Base-by-base conservation (phyloP, 1,140 invertebrate genomes). In the Drosophila micromelanica region DNA sequence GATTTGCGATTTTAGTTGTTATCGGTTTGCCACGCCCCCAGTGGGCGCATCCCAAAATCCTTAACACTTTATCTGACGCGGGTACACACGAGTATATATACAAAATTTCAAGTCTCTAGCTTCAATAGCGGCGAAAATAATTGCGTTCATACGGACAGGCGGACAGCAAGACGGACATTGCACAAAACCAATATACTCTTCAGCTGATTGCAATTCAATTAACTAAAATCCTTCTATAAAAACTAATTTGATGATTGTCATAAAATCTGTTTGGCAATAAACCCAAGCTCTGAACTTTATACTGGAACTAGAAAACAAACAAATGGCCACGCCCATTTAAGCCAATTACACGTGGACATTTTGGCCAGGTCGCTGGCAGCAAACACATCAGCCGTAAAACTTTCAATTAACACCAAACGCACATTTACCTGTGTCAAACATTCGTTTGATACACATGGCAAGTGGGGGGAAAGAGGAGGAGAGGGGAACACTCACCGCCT, bases 331-430 rank as follows among this genome's bases (percentile, higher is more conserved):
- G 60, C 68, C 65, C 65, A 70, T 38, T 76, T 78, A 75, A 75
- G 61, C 60, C 67, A 64, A 75, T 78, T 72, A 59, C 65, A 76
- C 56, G 70, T 57, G 57, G 42, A 43, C 35, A 73, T 35, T 35
- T 69, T 49, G 63, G 20, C 20, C 54, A 45, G 61, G n/a, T 54
- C 9, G 23, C 12, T 35, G 62, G 17, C 9, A 57, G 52, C 54
- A 71, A 64, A 37, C 60, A 69, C 72, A 61, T 70, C 60, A 74
- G 38, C 60, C 72, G 75, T 78, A 78, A 78, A 78, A 75, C 54
- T 78, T 75, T 78, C 75, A 78, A 78, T 78, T 78, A 74, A 78
- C 75, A 78, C 72, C 72, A 59, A 78, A 64, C 75, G 71, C 54
- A 70, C 72, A 71, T 78, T 74, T 71, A 69, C 72, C 72, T 73